phyloP scores from a whole-genome alignment of 2,888 invertebrate species.

The Oegoconia quadripuncta region DNA sequence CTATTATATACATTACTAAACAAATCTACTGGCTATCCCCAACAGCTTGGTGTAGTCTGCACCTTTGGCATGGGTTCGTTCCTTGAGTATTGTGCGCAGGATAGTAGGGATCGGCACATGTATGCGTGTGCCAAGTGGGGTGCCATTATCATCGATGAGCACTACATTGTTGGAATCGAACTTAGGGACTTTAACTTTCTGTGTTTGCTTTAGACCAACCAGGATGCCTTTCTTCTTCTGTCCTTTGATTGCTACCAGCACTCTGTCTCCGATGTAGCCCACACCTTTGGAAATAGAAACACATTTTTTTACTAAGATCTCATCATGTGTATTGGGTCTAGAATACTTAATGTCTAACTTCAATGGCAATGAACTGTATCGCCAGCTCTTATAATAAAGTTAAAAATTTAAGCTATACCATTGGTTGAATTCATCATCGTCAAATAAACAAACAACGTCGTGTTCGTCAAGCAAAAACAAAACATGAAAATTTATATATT shows the following conservation, averaged over 20 bases:
- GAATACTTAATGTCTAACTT: too few relatives aligned
- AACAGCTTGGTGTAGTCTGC: conserved; percentile 95
- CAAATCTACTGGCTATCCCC: conserved; percentile 93
- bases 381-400: too few relatives aligned
- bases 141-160: conserved; percentile 95
- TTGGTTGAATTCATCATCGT: too few relatives aligned
- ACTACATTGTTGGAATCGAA: conserved; percentile 98
- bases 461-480: too few relatives aligned
- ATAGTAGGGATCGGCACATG: conserved; percentile 96
- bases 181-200: conserved; percentile 89
- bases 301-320: too few relatives aligned
- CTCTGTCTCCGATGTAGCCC: conserved; percentile 87
- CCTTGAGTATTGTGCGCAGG: conserved; percentile 89
- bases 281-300: conserved; percentile 54
- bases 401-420: too few relatives aligned
- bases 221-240: conserved; percentile 95
- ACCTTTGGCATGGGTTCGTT: conserved; percentile 88
- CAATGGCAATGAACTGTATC: too few relatives aligned
- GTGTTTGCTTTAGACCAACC: conserved; percentile 89
- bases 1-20: conserved; percentile 71
- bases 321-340: too few relatives aligned
- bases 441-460: too few relatives aligned
- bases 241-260: conserved; percentile 95
- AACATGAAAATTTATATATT: too few relatives aligned
- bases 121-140: conserved; percentile 96